Evolutionary conservation across 2,888 invertebrate genomes (phyloP).

Genomic region (Dioctria linearis): DNA sequence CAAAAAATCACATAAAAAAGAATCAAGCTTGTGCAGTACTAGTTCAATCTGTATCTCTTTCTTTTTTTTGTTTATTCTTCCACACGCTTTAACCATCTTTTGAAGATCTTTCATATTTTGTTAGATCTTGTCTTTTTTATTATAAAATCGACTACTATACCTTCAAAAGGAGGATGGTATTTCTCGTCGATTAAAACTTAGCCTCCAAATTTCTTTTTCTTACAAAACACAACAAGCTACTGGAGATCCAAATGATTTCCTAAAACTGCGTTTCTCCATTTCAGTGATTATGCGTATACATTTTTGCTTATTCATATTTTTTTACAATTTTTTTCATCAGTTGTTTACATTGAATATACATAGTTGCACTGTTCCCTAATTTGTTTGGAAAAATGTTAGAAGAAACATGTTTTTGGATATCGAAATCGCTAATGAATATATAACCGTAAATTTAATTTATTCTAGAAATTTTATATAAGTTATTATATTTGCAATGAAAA

Average conservation of each 20-base stretch:
- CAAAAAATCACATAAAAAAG: slow-evolving; percentile 21
- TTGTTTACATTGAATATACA: slow-evolving; percentile 11
- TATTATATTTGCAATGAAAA: slow-evolving; percentile 19
- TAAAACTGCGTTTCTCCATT: slow-evolving; percentile 34
- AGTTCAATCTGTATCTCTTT: not conserved
- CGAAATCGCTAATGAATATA: slow-evolving; percentile 9
- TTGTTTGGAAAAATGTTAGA: slow-evolving; percentile 1
- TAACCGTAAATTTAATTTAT: slow-evolving; percentile 39
- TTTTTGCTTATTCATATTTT: slow-evolving; percentile 31
- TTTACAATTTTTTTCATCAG: slow-evolving; percentile 8
- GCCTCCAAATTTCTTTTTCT: slow-evolving; percentile 28
- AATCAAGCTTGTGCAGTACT: slow-evolving; percentile 21
- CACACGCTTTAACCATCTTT: slow-evolving; percentile 48
- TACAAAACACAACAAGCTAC: not conserved
- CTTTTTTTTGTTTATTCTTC: slow-evolving; percentile 11
- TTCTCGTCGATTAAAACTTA: slow-evolving; percentile 25
- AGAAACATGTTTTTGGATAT: slow-evolving; percentile 15
- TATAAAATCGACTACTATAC: not conserved
- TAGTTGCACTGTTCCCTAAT: slow-evolving; percentile 30
- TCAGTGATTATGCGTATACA: slow-evolving; percentile 16
- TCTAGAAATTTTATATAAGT: slow-evolving; percentile 41
- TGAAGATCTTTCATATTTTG: slow-evolving; percentile 18
- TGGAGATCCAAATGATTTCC: slow-evolving; percentile 13
- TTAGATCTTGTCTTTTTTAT: slow-evolving; percentile 32
- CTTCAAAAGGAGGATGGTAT: slow-evolving; percentile 35